phyloP scores from a whole-genome alignment of 2,888 invertebrate genomes.

The Seladonia tumulorum region DNA sequence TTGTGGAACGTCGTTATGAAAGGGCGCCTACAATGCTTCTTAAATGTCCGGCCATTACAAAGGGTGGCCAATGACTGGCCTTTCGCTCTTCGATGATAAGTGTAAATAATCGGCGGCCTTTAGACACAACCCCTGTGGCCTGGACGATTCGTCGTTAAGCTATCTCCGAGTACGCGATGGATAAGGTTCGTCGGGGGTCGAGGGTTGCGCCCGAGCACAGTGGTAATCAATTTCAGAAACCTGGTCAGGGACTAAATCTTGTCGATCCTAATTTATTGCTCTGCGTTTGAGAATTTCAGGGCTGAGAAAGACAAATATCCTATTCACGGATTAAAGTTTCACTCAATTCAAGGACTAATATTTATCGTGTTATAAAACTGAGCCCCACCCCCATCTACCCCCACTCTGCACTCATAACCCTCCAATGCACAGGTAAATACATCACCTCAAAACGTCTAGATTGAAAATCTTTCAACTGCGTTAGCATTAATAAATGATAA shows the following conservation, averaged over 20 bases:
- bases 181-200: not conserved
- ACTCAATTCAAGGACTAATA: not conserved
- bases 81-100: conserved; percentile 34
- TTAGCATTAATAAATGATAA: too few relatives aligned
- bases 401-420: too few relatives aligned
- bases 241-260: not conserved
- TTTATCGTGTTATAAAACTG: not conserved
- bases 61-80: not conserved
- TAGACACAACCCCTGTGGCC: conserved; percentile 27
- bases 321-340: not conserved
- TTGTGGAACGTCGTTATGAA: conserved; percentile 16
- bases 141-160: conserved; percentile 51
- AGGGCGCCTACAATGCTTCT: conserved; percentile 25
- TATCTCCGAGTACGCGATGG: not conserved
- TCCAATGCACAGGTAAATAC: too few relatives aligned
- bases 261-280: conserved; percentile 2
- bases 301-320: not conserved
- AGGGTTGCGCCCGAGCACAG: not conserved
- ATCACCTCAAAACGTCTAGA: too few relatives aligned
- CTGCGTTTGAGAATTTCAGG: not conserved
- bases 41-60: conserved; percentile 15
- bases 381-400: too few relatives aligned
- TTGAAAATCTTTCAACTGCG: too few relatives aligned
- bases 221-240: not conserved
- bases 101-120: conserved; percentile 63